These are phyloP conservation scores for Forbesichthys agassizii DNA, from an alignment of 2,113 vertebrate genomes.

Conservation along the genomic window DNA sequence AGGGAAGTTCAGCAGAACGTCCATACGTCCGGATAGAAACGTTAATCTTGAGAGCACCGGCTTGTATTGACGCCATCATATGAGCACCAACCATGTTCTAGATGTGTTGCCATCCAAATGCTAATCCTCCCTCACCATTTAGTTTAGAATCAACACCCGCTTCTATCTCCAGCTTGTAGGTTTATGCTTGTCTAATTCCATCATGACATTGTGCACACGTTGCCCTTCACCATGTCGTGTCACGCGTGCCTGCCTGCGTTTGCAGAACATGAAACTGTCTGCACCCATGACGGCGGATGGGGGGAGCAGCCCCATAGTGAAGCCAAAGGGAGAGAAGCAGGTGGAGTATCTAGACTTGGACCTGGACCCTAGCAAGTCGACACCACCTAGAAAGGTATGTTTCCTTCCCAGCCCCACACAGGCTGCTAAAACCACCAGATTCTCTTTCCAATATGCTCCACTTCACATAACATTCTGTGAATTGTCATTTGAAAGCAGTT, in stretches of 20 bases:
- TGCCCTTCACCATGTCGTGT: conserved; percentile 9
- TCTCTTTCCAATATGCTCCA: too few species aligned
- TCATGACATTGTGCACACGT: neutral
- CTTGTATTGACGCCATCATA: too few species aligned
- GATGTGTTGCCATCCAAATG: conserved; percentile 56
- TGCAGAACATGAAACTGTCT: conserved; percentile 74
- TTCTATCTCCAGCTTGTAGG: neutral
- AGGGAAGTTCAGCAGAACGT: conserved; percentile 9
- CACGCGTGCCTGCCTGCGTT: conserved; percentile 21
- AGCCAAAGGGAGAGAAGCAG: conserved; percentile 97
- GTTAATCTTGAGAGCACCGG: too few species aligned
- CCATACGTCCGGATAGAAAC: neutral
- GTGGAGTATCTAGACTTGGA: conserved; percentile 98
- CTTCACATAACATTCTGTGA: too few species aligned
- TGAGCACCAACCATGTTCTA: conserved; percentile 3
- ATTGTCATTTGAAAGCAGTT: too few species aligned
- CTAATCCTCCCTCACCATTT: conserved; percentile 41
- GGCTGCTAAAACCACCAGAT: too few species aligned
- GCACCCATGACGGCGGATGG: conserved; percentile 82
- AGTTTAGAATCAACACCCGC: conserved; percentile 52
- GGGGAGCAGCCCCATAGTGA: conserved; percentile 90
- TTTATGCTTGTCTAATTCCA: conserved; percentile 6
- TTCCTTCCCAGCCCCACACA: neutral
- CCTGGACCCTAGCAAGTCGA: conserved; percentile 91
- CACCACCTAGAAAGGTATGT: conserved; percentile 91